phyloP scores from a whole-genome alignment of 2,113 vertebrate genomes.

The Alexandromys fortis region DNA sequence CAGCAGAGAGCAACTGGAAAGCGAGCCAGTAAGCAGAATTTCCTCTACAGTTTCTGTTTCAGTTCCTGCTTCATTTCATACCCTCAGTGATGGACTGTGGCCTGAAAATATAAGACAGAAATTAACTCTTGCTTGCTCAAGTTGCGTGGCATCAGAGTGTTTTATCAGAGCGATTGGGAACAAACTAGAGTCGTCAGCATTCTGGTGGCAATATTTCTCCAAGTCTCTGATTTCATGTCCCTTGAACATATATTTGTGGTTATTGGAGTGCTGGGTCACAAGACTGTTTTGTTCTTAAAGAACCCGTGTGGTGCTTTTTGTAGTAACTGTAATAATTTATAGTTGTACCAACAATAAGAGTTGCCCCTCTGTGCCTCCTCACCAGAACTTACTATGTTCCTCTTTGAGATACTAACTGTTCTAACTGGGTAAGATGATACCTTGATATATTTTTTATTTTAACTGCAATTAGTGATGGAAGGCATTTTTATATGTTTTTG shows the following conservation, averaged over 20 bases:
- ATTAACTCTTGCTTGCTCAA: neutral
- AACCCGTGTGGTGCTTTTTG: neutral
- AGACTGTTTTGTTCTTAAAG: neutral
- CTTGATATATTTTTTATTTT: neutral
- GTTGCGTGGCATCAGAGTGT: neutral
- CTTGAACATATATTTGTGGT: neutral
- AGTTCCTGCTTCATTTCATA: neutral
- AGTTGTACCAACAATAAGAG: neutral
- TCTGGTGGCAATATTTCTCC: neutral
- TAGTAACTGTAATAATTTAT: neutral
- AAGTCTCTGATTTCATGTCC: neutral
- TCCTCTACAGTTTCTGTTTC: neutral
- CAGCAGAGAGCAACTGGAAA: neutral
- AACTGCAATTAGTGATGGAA: neutral
- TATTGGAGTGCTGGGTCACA: neutral
- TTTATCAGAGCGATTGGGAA: neutral
- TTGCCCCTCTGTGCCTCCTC: neutral
- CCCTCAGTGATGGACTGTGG: no score
- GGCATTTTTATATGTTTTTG: neutral
- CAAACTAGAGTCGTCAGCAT: neutral
- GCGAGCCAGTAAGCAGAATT: no score
- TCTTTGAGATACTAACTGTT: neutral
- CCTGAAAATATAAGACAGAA: neutral
- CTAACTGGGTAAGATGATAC: neutral
- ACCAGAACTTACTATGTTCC: neutral